Percentiles rank a stretch among this genome's conserved stretches.
phyloP scores from a whole-genome alignment of 2,113 vertebrate species.

The Calyptomena viridis region DNA sequence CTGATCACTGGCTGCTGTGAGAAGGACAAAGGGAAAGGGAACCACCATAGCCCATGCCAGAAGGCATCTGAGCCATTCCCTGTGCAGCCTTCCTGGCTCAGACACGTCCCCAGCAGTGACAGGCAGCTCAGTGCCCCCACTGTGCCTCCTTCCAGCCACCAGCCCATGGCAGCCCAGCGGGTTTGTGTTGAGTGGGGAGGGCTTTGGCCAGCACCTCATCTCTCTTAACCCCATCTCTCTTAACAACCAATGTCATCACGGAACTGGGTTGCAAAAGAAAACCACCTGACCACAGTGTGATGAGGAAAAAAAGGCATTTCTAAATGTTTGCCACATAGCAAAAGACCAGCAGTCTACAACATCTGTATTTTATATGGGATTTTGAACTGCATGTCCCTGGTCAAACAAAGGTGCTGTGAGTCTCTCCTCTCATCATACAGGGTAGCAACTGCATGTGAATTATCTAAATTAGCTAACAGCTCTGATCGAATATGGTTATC shows the following conservation, averaged over 20 bases:
- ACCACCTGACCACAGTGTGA: neutral
- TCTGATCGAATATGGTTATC: neutral
- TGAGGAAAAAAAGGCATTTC: neutral
- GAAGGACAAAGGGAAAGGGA: neutral
- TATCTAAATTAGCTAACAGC: neutral
- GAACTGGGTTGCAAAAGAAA: neutral
- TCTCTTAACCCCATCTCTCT: neutral
- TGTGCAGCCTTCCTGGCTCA: neutral
- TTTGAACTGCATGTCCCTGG: neutral
- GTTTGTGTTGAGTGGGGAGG: neutral
- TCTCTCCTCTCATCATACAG: neutral
- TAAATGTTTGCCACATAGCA: neutral
- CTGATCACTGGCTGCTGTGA: neutral
- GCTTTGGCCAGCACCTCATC: fast-evolving
- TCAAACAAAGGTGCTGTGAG: neutral
- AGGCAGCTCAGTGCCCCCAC: neutral
- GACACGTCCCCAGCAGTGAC: neutral
- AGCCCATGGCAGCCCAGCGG: fast-evolving
- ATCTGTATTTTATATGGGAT: neutral
- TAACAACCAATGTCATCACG: neutral
- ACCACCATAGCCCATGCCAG: neutral
- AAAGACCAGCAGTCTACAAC: neutral
- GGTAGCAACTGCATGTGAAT: neutral
- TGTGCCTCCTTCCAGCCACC: neutral
- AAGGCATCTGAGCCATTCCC: neutral